phyloP scores from a whole-genome alignment of 2,113 vertebrate species.

The Choloepus hoffmanni region DNA sequence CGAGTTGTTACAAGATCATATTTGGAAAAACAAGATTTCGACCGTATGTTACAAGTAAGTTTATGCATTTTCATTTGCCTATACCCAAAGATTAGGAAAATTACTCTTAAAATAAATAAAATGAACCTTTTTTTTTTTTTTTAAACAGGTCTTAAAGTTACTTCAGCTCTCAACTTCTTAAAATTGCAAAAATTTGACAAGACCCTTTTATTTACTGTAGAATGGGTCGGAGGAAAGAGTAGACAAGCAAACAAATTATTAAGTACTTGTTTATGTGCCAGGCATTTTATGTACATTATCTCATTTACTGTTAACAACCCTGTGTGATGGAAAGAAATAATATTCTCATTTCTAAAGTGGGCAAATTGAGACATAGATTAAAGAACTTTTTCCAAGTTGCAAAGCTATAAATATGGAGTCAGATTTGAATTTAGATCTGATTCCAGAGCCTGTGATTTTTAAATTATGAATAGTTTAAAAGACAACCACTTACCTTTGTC shows the following conservation, averaged over 20 bases:
- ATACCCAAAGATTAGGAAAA: slow-evolving; percentile 51
- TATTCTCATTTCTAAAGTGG: slow-evolving; percentile 18
- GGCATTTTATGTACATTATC: background rate
- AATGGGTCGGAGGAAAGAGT: background rate
- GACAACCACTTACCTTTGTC: background rate
- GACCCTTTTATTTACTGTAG: slow-evolving; percentile 4
- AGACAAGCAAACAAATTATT: slow-evolving; percentile 12
- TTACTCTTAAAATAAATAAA: slow-evolving; percentile 13
- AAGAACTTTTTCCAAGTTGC: background rate
- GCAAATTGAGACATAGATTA: background rate
- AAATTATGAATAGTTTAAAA: slow-evolving; percentile 35
- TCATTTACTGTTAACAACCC: background rate
- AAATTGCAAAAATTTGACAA: slow-evolving; percentile 20
- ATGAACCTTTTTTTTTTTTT: background rate
- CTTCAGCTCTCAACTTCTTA: slow-evolving; percentile 35
- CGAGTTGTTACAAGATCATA: slow-evolving; percentile 98
- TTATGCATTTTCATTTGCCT: slow-evolving; percentile 54
- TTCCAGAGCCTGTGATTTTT: slow-evolving; percentile 28
- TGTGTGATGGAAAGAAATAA: slow-evolving; percentile 25
- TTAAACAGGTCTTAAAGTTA: slow-evolving; percentile 27
- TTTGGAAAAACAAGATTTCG: slow-evolving; percentile 99
- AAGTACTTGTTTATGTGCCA: background rate
- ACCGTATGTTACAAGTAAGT: slow-evolving; percentile 95
- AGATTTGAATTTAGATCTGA: background rate
- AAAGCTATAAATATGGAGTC: background rate